These are phyloP conservation scores for Pygoscelis adeliae DNA, from an alignment of 2,113 vertebrate species.

Conservation along the genomic window DNA sequence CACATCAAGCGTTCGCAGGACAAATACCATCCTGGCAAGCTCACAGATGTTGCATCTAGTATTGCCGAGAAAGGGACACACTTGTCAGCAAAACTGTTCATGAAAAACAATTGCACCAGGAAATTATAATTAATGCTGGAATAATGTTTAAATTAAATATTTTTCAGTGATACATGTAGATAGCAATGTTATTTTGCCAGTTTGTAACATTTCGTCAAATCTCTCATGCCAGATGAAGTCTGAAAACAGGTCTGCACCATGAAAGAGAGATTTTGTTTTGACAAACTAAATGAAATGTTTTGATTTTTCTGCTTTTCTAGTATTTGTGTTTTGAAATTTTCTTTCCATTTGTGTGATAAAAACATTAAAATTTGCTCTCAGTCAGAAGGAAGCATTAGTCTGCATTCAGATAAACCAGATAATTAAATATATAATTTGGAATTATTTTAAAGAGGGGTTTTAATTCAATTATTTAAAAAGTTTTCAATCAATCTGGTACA, in stretches of 20 bases:
- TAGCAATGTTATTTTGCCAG: neutral
- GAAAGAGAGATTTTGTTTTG: neutral
- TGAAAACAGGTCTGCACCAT: neutral
- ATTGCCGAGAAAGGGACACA: neutral
- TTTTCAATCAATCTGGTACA: neutral
- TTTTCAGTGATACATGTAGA: neutral
- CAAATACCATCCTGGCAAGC: neutral
- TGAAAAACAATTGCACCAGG: neutral
- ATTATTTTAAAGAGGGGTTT: neutral
- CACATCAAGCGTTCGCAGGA: rapidly evolving
- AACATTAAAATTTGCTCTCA: neutral
- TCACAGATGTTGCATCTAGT: no score
- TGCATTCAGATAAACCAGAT: neutral
- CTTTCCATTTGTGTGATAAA: neutral
- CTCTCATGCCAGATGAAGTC: neutral
- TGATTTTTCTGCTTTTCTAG: neutral
- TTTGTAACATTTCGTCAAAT: neutral
- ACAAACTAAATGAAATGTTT: neutral
- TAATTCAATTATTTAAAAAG: neutral
- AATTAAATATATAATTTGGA: neutral
- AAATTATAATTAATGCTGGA: neutral
- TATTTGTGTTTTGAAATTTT: neutral
- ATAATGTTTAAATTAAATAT: neutral
- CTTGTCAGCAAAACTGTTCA: neutral
- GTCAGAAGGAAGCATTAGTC: neutral